Percentiles rank a stretch among this genome's conserved stretches.
phyloP scores from a whole-genome alignment of 1,140 invertebrate genomes.

The Teleopsis dalmanni region DNA sequence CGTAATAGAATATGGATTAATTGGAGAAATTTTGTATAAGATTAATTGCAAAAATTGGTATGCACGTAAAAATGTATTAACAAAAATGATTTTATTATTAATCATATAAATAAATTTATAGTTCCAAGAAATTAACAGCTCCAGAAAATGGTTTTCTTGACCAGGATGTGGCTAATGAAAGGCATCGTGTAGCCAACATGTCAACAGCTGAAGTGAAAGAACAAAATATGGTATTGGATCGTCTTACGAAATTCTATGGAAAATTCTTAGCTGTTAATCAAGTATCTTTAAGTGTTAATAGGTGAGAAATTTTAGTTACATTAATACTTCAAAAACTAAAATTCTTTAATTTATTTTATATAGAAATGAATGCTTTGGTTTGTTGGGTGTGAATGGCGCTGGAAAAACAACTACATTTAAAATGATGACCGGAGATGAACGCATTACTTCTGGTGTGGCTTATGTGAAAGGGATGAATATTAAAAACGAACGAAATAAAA shows the following conservation, averaged over 20 bases:
- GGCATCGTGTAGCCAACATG: conserved; percentile 33
- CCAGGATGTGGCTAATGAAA: conserved; percentile 44
- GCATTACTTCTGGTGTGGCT: conserved; percentile 48
- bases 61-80: conserved; percentile 15
- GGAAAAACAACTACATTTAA: conserved; percentile 82
- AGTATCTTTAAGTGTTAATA: conserved; percentile 52
- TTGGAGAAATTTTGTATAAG: conserved; percentile 21
- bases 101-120: conserved; percentile 4
- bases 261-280: conserved; percentile 60
- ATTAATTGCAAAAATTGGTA: conserved; percentile 6
- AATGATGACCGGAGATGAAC: conserved; percentile 78
- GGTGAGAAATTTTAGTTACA: too few relatives aligned
- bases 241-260: conserved; percentile 59
- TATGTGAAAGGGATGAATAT: conserved; percentile 51
- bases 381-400: conserved; percentile 84
- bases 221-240: conserved; percentile 44
- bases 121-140: conserved; percentile 19
- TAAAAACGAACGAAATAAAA: conserved; percentile 48
- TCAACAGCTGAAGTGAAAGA: conserved; percentile 12
- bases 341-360: conserved; percentile 19
- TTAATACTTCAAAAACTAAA: too few relatives aligned
- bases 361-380: conserved; percentile 76
- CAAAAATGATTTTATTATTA: background rate
- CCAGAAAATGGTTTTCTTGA: conserved; percentile 28
- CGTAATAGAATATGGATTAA: conserved; percentile 20